Base-by-base conservation (phyloP, 2,888 invertebrate genomes). In the Prosapia bicincta region DNA sequence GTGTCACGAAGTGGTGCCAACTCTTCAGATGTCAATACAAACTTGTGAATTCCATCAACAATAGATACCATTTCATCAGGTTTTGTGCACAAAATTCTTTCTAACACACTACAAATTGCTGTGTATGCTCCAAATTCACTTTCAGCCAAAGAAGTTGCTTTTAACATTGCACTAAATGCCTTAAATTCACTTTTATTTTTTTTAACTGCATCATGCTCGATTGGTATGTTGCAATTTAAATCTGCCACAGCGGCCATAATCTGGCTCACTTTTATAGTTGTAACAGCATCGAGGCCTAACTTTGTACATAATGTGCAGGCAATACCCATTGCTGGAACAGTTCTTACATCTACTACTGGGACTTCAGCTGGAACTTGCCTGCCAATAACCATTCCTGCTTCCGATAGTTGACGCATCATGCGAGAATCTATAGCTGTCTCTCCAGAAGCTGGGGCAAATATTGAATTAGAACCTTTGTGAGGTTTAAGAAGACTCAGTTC, bases 371-470 rank as follows among this genome's bases (percentile, higher is more conserved):
- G 87, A 1, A 89, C 88, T 83, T 90, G 90, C 80, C 90, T 86
- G 3, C 91, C 91, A 71, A 91, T 88, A 0, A 90, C 88, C 88
- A 91, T 89, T 30, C 91, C 91, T 13, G 91, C 91, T 83, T 90
- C 90, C 3, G 91, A 90, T 38, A 91, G 83, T 81, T 91, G 90
- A 78, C 88, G 86, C 54, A 91, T 81, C 89, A 91, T 90, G 74
- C 89, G 88, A 2, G 89, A 88, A 80, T 91, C 91, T 77, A 91
- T 90, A 77, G 89, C 89, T 71, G 89, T 84, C 82, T 91, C 90
- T 15, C 89, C 89, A 80, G 87, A 88, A 3, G 87, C 86, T 9
- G 87, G 87, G 0, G 87, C 86, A 79, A 87, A 77, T 43, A 80
- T 78, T n/a, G 79, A 83, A 81, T 78, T 83, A 82, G 67, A 82